Conservation (phyloP, 2,797 vertebrate genomes). For the Mus minutoides region DNA sequence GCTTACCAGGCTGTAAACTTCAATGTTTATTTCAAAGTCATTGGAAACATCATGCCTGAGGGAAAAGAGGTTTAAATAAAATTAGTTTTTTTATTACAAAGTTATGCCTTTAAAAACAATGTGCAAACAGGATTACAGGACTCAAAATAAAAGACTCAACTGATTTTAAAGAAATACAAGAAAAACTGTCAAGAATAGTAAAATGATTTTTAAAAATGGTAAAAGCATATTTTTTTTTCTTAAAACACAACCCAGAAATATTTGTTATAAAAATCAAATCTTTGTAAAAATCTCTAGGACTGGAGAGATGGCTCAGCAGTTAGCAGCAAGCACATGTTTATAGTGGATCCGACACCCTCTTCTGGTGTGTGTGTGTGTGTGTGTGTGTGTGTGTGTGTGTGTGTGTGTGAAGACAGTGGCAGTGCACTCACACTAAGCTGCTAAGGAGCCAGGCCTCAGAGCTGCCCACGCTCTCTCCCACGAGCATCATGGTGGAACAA, state of each 20-base stretch:
- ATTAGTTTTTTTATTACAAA: too few species aligned
- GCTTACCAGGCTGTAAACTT: constrained; percentile 96
- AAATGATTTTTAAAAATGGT: not conserved
- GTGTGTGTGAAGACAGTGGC: not conserved
- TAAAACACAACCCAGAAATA: not conserved
- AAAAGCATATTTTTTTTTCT: not conserved
- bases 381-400: too few species aligned
- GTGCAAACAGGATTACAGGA: not conserved
- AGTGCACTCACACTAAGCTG: not conserved
- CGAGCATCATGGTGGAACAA: not conserved
- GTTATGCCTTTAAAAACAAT: constrained; percentile 41
- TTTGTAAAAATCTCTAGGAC: not conserved
- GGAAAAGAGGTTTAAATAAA: constrained; percentile 70
- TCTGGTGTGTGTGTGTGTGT: not conserved
- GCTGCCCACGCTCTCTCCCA: not conserved
- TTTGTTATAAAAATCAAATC: constrained; percentile 35
- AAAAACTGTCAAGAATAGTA: constrained; percentile 11
- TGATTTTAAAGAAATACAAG: constrained; percentile 24
- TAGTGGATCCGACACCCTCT: not conserved
- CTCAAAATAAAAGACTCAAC: constrained; percentile 19
- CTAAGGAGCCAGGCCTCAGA: not conserved
- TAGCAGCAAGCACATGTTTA: not conserved
- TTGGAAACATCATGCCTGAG: constrained; percentile 93
- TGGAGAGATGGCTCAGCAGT: not conserved
- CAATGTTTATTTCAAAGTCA: constrained; percentile 94